phyloP scores from a whole-genome alignment of 2,113 vertebrate species.

The Quiscalus mexicanus region DNA sequence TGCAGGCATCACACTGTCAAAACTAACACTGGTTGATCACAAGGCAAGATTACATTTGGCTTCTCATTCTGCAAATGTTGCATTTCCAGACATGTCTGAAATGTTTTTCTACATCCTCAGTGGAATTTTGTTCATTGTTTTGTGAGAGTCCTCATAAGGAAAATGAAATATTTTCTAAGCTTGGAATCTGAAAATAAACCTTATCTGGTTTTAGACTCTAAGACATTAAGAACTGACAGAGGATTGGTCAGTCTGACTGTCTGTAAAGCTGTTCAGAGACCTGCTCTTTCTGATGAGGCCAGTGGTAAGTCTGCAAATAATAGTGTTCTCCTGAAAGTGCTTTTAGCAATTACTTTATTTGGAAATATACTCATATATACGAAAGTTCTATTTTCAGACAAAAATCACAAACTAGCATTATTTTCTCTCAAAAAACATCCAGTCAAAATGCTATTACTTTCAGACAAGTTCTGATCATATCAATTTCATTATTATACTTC shows the following conservation, averaged over 20 bases:
- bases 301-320: background rate
- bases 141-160: background rate
- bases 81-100: background rate
- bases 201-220: background rate
- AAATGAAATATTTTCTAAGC: background rate
- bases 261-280: background rate
- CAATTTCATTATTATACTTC: background rate
- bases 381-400: background rate
- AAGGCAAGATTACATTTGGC: background rate
- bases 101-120: background rate
- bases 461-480: background rate
- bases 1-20: background rate
- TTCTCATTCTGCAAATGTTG: background rate
- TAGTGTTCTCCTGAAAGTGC: background rate
- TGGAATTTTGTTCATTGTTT: background rate
- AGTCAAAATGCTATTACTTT: background rate
- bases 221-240: background rate
- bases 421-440: background rate
- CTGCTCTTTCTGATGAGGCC: background rate
- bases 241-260: background rate
- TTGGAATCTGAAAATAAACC: background rate
- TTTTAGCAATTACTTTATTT: background rate
- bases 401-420: background rate
- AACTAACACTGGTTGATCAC: background rate
- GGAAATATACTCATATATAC: background rate